Base-by-base conservation (phyloP, 2,888 invertebrate genomes). In the Listrodromus nycthemerus region DNA sequence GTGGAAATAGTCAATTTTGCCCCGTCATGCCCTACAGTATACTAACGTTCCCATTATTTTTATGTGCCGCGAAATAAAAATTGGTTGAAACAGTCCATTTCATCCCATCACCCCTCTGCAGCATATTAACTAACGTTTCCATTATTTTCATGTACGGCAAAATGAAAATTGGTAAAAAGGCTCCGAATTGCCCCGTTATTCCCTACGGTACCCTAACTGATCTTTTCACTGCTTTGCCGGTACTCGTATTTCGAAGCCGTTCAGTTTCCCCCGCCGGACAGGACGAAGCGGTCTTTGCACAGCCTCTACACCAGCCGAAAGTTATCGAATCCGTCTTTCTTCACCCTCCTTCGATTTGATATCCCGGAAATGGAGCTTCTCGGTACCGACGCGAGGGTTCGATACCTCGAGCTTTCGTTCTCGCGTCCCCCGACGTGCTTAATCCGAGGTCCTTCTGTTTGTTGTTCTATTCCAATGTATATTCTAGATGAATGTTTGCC, bases 391-490 rank as follows among this genome's bases (percentile, higher is more conserved):
- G 16, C 41, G 41, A 45, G 41, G 16, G 16, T 45, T 45, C 41
- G 41, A 45, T 45, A 16, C 41, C n/a, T n/a, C 16, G 41, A 16
- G 41, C 41, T 45, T 45, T 45, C 41, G 41, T 45, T 16, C 41
- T 45, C 41, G 41, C 13, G 16, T 0, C 16, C 41, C 41, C 13
- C 24, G 19, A 55, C 55, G 55, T 55, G 55, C 55, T 55, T 55
- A 55, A 55, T 24, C 55, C 55, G 55, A 24, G 24, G 13, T 55
- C 55, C 55, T 55, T 24, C 24, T 55, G 55, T 55, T 55, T 55
- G 55, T 55, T 55, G 24, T 55, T 55, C 55, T 24, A 24, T 55
- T 55, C 55, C 41, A 16, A 45, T 55, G 55, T 55, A 55, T 55
- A 55, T 55, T 24, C 55, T 55, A 24, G 21, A 21, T 13, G 24